Evolutionary conservation across 2,797 vertebrate genomes (phyloP).

Genomic region (Anguilla marmorata): DNA sequence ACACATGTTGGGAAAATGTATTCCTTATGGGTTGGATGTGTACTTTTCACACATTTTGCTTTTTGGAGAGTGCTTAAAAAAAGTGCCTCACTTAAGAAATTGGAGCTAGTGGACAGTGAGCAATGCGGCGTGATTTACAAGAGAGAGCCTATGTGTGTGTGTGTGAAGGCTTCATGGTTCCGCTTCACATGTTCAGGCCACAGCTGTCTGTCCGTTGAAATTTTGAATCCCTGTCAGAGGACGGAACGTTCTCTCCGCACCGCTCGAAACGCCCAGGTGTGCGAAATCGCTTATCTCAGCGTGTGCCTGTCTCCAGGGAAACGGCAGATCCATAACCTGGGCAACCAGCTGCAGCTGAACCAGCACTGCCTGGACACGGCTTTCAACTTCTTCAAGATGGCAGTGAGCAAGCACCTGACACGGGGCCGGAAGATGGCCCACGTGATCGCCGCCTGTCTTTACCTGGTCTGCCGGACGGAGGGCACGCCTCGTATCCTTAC

Average conservation of each 20-base stretch:
- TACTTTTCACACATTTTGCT: not conserved
- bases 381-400: conserved; percentile 99
- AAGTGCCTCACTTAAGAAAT: not conserved
- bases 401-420: conserved; percentile 85
- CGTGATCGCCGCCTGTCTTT: conserved; percentile 90
- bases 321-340: conserved; percentile 85
- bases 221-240: not conserved
- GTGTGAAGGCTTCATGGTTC: not conserved
- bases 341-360: conserved; percentile 93
- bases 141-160: not conserved
- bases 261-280: conserved; percentile 8
- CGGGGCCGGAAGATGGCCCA: conserved; percentile 81
- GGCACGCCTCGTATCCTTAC: conserved; percentile 96
- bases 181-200: not conserved
- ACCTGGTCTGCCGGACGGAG: conserved; percentile 94
- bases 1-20: not conserved
- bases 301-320: conserved; percentile 70
- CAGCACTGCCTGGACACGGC: conserved; percentile 93
- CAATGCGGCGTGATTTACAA: not conserved
- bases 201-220: conserved; percentile 5
- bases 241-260: not conserved
- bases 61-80: conserved; percentile 21
- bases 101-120: conserved; percentile 7
- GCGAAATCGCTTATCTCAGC: not conserved
- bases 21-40: not conserved